Evolutionary conservation across 2,888 invertebrate species (phyloP).

Genomic region (Netelia virgata): DNA sequence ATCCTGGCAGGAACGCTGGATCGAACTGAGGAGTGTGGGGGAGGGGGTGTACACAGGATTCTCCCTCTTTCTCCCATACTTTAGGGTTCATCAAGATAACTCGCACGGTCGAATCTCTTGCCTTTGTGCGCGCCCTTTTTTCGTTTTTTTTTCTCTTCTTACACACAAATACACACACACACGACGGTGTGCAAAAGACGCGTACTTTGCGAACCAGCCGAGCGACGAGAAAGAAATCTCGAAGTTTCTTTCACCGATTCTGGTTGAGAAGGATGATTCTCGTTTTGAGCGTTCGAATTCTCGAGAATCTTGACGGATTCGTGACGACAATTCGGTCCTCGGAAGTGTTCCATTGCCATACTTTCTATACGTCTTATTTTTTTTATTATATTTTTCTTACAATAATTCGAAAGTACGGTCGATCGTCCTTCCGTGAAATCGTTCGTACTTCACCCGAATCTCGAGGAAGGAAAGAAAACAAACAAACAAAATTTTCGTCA

Average conservation of each 20-base stretch:
- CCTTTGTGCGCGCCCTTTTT: slow-evolving; percentile 56
- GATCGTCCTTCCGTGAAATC: slow-evolving; percentile 53
- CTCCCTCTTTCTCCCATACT: slow-evolving; percentile 76
- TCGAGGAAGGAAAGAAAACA: slow-evolving; percentile 1
- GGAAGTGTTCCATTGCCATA: slow-evolving; percentile 26
- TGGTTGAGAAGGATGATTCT: slow-evolving; percentile 11
- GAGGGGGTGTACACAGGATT: slow-evolving; percentile 71
- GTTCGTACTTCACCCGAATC: slow-evolving; percentile 38
- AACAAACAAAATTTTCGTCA: slow-evolving; percentile 20
- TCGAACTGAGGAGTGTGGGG: slow-evolving; percentile 20
- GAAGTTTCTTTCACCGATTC: slow-evolving; percentile 31
- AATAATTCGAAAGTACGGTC: not conserved
- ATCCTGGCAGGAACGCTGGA: slow-evolving; percentile 25
- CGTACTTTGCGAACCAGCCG: slow-evolving; percentile 46
- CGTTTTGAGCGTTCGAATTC: slow-evolving; percentile 32
- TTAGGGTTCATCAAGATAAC: slow-evolving; percentile 83
- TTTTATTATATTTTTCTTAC: not conserved
- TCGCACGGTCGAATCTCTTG: slow-evolving; percentile 63
- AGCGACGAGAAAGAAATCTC: slow-evolving; percentile 36
- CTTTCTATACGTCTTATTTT: slow-evolving; percentile 1
- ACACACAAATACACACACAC: slow-evolving; percentile 21
- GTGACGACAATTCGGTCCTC: not conserved
- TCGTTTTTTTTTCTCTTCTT: slow-evolving; percentile 5
- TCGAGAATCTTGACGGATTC: slow-evolving; percentile 25
- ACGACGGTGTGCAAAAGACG: slow-evolving; percentile 23